Percentiles rank a stretch among this genome's conserved stretches.
Evolutionary conservation across 92 coral and sea anemone genomes (phyloP).

Genomic region (Phymanthus crucifer): DNA sequence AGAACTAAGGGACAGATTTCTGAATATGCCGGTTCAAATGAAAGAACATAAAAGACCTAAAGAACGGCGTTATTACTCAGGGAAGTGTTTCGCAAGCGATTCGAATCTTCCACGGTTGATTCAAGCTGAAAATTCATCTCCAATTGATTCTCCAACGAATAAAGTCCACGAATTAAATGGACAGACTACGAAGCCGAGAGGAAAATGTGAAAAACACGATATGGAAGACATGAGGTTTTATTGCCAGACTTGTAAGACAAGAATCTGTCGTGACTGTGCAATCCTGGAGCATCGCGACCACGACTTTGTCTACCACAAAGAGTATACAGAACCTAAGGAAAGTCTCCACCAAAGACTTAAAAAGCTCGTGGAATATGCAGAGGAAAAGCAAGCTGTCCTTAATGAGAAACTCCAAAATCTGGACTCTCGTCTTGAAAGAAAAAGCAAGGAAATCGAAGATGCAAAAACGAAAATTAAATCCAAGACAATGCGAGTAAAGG

Average conservation of each 20-base stretch:
- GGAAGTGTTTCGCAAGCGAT: not conserved
- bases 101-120: not conserved
- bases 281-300: slow-evolving; percentile 42
- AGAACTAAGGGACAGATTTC: not conserved
- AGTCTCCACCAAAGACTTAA: not conserved
- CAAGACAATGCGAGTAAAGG: slow-evolving; percentile 4
- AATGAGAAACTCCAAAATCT: slow-evolving; percentile 10
- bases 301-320: slow-evolving; percentile 20
- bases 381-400: slow-evolving; percentile 14
- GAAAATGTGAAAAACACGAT: slow-evolving; percentile 22
- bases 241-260: slow-evolving; percentile 22
- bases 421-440: slow-evolving; percentile 8
- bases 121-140: not conserved
- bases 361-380: slow-evolving; percentile 5
- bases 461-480: slow-evolving; percentile 13
- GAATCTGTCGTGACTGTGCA: slow-evolving; percentile 52
- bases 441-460: slow-evolving; percentile 17
- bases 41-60: not conserved
- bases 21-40: not conserved
- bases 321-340: not conserved
- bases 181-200: not conserved
- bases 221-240: slow-evolving; percentile 28
- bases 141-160: not conserved
- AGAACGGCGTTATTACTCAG: not conserved
- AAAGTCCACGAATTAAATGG: not conserved